Conservation (phyloP, 2,888 invertebrate species). For the Gonocerus acuteangulatus region DNA sequence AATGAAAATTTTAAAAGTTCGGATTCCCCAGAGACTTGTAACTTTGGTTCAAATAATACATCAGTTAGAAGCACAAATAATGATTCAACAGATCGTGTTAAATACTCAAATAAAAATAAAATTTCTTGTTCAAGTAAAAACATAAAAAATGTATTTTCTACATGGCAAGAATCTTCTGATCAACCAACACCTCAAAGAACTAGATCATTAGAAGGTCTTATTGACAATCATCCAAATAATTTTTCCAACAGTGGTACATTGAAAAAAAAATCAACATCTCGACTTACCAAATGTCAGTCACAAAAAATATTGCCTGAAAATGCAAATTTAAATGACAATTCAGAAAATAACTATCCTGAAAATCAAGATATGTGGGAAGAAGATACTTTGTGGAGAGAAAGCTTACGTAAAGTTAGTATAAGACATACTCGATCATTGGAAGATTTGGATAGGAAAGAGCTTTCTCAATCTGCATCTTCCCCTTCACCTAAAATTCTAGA, state of each 20-base stretch:
- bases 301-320: conserved; percentile 4
- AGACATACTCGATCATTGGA: conserved; percentile 76
- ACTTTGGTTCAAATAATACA: neutral
- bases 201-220: conserved; percentile 53
- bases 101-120: neutral
- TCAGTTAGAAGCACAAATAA: neutral
- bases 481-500: neutral
- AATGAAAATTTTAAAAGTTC: too few relatives aligned
- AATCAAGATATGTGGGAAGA: conserved; percentile 64
- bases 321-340: neutral
- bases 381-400: conserved; percentile 72
- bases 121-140: too few relatives aligned
- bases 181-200: conserved; percentile 39
- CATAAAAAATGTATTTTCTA: neutral
- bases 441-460: conserved; percentile 54
- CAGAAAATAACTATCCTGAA: neutral
- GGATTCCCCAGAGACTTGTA: neutral
- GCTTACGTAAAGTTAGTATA: conserved; percentile 67
- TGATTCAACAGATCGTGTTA: neutral
- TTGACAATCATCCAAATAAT: conserved; percentile 42
- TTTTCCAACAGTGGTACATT: neutral
- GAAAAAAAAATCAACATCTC: conserved; percentile 42
- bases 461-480: conserved; percentile 36
- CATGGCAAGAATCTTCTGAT: too few relatives aligned
- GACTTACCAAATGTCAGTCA: conserved; percentile 28